Base-by-base conservation (phyloP, 1,140 invertebrate species). In the Phymorhynchus buccinoides region DNA sequence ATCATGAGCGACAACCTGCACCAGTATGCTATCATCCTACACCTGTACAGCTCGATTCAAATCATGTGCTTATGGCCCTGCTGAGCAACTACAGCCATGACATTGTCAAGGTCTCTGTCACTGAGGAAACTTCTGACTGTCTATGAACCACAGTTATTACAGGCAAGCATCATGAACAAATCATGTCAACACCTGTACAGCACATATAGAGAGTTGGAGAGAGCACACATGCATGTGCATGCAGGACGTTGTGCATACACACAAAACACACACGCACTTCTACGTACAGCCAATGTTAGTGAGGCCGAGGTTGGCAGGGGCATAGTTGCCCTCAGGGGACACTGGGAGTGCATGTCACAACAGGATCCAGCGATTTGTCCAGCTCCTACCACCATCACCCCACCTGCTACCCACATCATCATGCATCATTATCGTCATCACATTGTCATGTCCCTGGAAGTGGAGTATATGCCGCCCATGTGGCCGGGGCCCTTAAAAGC, bases 341-440 rank as follows among this genome's bases (percentile, higher is more conserved):
- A 99, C 90, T 97, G 97, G 18, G 85, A 85, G 22, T 96, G 96
- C 75, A 88, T 90, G 81, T 92, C 90, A n/a, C 39, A 91, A 88
- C 22, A 99, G 94, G 81, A 99, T 99, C 98, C 98, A 99, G 92
- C 96, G 96, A 87, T 97, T 97, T 97, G 92, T 99, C 98, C 83
- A 99, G 93, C 73, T 96, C 96, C 93, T 99, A n/a, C n/a, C n/a
- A n/a, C 98, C 98, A 99, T 99, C 91, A 97, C 97, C 42, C 99
- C 99, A 94, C 96, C 98, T 99, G 88, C 27, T 6, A 4, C 22
- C 12, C 56, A 9, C 56, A 62, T 62, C 48, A 18, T 52, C 56
- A 62, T n/a, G n/a, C n/a, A n/a, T n/a, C 56, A 3, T 22, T 27
- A 62, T 62, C 18, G 18, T 62, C 56, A 62, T 22, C 56, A 62